Evolutionary conservation across 2,888 invertebrate genomes (phyloP), one percentile per base, ranked within the genome.

Genomic region (Antheraea assamensis): DNA sequence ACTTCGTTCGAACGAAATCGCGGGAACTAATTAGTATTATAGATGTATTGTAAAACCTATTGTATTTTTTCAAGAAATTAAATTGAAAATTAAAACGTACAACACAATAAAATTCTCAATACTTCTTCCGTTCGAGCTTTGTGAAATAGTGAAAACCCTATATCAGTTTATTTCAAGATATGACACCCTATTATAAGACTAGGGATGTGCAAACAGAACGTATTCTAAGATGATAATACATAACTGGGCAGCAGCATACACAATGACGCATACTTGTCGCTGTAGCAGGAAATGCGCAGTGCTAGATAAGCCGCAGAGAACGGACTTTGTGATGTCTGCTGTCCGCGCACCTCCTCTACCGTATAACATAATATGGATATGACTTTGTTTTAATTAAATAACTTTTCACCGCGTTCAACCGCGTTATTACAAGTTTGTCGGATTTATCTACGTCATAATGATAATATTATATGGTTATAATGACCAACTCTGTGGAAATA

Each of bases 241-340:
- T 72, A 47, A 72, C 72, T 72, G 70, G 68, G 55, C 66, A 47
- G 61, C 80, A 79, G 79, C 77, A 83, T 85, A 82, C 83, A 78
- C 85, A 84, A 80, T 87, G 92, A 89, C 88, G 93, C 92, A 93
- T 89, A 92, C 88, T 92, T 90, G 90, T 86, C 86, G 88, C 87
- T 85, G 85, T 82, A 84, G 88, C 87, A 85, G 92, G 92, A 93
- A 93, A 92, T 92, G 93, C 92, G 87, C 90, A 89, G 85, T 85
- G 90, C 86, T 90, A 89, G 94, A 94, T 94, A 94, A 94, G 93
- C 93, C 90, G 88, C 87, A 88, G 89, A 88, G 85, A 92, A 84
- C 92, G 92, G 93, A 93, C 93, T 94, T 91, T 93, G 91, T 91
- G 92, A 93, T 92, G 92, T 91, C 91, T 92, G 89, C 88, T 85